Conservation (phyloP, 2,888 invertebrate genomes). For the Vandiemenella viatica region DNA sequence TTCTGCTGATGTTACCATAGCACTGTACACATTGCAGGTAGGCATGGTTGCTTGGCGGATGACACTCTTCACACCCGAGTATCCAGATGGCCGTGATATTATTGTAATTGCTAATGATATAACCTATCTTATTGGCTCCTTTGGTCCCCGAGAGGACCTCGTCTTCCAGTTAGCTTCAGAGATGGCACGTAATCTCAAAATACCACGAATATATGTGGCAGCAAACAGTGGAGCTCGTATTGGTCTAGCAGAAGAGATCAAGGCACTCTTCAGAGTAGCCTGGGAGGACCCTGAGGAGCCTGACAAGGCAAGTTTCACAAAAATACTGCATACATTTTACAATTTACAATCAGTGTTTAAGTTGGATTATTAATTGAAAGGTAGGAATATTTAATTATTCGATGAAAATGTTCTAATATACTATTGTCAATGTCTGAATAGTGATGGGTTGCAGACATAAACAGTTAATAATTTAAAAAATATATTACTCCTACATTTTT, state of each 20-base stretch:
- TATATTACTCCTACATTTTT: too few species aligned
- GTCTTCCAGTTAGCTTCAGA: conserved; percentile 79
- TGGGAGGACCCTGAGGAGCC: conserved; percentile 85
- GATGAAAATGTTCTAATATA: too few species aligned
- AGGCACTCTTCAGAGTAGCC: conserved; percentile 72
- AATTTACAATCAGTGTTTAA: too few species aligned
- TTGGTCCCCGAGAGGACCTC: conserved; percentile 87
- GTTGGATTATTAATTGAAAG: too few species aligned
- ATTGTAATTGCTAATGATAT: conserved; percentile 97
- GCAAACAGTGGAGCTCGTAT: conserved; percentile 97
- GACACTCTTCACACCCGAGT: conserved; percentile 83
- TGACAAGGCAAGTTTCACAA: conserved; percentile 51
- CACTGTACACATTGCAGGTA: conserved; percentile 31
- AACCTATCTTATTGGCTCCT: conserved; percentile 86
- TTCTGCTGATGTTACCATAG: too few species aligned
- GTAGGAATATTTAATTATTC: too few species aligned
- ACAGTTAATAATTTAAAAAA: too few species aligned
- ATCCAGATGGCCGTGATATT: conserved; percentile 67
- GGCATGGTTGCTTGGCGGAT: conserved; percentile 99
- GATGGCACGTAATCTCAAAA: conserved; percentile 60
- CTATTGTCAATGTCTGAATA: too few species aligned
- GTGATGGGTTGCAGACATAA: too few species aligned
- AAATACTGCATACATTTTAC: too few species aligned
- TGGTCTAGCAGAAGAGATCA: conserved; percentile 94
- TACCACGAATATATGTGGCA: conserved; percentile 89